A percentile compares a stretch with the other conserved stretches of the same genome.
phyloP scores from a whole-genome alignment of 2,113 vertebrate species.

The Atlantisia rogersi region DNA sequence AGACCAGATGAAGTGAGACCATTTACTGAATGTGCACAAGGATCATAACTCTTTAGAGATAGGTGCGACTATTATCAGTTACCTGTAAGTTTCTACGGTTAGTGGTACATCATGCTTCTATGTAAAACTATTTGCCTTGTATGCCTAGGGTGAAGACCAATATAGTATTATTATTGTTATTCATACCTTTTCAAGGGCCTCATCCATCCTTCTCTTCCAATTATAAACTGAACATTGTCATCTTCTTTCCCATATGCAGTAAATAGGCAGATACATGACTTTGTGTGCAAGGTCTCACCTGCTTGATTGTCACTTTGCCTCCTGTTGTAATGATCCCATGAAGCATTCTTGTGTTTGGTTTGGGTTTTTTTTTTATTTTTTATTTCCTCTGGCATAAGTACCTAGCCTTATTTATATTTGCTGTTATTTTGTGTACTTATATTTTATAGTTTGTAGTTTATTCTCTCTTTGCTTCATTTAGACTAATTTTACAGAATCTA shows the following conservation, averaged over 20 bases:
- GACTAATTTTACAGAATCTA: neutral
- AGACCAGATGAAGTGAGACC: neutral
- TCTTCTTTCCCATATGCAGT: neutral
- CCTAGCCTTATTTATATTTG: neutral
- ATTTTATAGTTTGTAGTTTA: neutral
- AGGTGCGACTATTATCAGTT: neutral
- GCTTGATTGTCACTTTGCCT: neutral
- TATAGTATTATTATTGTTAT: neutral
- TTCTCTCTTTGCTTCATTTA: neutral
- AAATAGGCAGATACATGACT: neutral
- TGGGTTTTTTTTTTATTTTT: neutral
- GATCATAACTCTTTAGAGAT: neutral
- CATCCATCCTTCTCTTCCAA: neutral
- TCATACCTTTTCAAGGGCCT: neutral
- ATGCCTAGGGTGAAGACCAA: neutral
- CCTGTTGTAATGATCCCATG: neutral
- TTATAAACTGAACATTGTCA: neutral
- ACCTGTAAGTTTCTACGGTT: neutral
- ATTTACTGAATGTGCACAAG: neutral
- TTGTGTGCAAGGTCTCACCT: neutral
- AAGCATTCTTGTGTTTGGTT: neutral
- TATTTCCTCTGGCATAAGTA: neutral
- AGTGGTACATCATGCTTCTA: neutral
- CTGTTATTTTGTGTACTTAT: neutral
- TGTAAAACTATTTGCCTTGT: neutral